A percentile compares a stretch with the other conserved stretches of the same genome.
Conservation (phyloP, 2,888 invertebrate species). For the Apeira syringaria region DNA sequence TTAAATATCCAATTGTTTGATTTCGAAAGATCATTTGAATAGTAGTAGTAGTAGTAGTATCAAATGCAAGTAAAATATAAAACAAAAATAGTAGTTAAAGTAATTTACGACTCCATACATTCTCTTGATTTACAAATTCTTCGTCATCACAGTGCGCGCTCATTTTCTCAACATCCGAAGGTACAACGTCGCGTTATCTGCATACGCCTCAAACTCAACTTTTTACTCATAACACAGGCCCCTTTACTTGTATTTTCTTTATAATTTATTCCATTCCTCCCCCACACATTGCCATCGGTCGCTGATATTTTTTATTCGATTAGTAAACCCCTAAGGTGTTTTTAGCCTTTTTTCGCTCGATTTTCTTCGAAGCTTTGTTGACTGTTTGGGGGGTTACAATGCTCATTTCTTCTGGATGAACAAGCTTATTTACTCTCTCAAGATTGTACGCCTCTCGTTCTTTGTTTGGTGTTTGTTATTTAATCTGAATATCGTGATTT, state of each 20-base stretch:
- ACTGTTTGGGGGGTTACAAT: constrained; percentile 78
- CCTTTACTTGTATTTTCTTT: constrained; percentile 81
- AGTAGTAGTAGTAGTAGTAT: too few relatives aligned
- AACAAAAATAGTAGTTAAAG: too few relatives aligned
- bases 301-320: constrained; percentile 85
- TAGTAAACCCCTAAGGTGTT: constrained; percentile 85
- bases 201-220: constrained; percentile 64
- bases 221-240: constrained; percentile 74
- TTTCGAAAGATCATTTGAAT: too few relatives aligned
- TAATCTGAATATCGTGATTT: constrained; percentile 21
- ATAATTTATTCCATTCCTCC: constrained; percentile 82
- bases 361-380: constrained; percentile 84
- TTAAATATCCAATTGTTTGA: too few relatives aligned
- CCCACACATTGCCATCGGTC: constrained; percentile 82
- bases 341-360: constrained; percentile 85
- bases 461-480: constrained; percentile 27
- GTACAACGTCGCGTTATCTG: constrained; percentile 58
- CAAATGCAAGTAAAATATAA: too few relatives aligned
- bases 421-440: constrained; percentile 74
- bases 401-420: constrained; percentile 81
- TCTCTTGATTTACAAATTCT: too few relatives aligned
- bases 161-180: constrained; percentile 28
- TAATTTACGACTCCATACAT: too few relatives aligned
- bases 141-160: constrained; percentile 22
- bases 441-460: constrained; percentile 37